Percentiles rank a stretch among this genome's conserved stretches.
Conservation (phyloP, 2,797 vertebrate genomes). For the Paramormyrops hopkinsi region DNA sequence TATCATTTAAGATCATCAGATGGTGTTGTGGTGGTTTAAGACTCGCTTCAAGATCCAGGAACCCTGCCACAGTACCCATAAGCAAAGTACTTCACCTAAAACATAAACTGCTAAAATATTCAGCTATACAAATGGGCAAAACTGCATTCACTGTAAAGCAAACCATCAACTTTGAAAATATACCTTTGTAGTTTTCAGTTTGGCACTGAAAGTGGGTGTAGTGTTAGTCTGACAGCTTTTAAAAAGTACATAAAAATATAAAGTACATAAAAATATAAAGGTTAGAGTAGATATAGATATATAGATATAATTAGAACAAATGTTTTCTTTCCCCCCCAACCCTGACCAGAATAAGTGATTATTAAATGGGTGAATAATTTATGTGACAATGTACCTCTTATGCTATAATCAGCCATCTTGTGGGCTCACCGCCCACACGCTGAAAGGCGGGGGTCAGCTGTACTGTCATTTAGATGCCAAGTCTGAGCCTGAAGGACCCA, state of each 20-base stretch:
- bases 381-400: background rate
- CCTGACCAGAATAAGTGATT: background rate
- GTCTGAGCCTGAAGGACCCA: background rate
- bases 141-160: background rate
- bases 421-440: background rate
- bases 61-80: background rate
- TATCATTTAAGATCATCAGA: background rate
- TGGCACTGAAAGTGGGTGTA: background rate
- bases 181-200: background rate
- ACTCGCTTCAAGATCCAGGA: background rate
- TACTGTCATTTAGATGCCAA: background rate
- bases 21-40: background rate
- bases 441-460: background rate
- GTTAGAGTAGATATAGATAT: background rate
- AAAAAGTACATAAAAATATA: background rate
- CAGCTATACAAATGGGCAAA: background rate
- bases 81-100: background rate
- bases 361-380: conserved; percentile 3
- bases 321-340: background rate
- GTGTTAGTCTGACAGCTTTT: background rate
- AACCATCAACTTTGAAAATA: background rate
- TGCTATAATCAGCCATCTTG: background rate
- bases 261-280: background rate
- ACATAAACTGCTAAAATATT: background rate
- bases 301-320: background rate